phyloP scores from a whole-genome alignment of 2,113 vertebrate species.

The Eudyptes chrysolophus region DNA sequence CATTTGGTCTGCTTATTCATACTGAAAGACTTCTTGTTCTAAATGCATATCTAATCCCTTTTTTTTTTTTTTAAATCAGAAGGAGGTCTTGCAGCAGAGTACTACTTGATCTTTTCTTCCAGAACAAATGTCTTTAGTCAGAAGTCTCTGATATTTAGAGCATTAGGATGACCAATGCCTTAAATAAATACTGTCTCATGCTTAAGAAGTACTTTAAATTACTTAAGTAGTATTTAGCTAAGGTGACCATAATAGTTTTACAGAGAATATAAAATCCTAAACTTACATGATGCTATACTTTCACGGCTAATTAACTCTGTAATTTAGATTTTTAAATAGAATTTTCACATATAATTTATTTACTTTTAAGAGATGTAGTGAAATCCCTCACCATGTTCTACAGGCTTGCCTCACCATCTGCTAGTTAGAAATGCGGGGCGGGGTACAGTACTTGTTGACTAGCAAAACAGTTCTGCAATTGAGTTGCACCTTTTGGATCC shows the following conservation, averaged over 20 bases:
- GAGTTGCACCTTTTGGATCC: not conserved
- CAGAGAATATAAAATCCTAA: not conserved
- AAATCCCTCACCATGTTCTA: not conserved
- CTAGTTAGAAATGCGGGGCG: not conserved
- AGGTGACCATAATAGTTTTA: not conserved
- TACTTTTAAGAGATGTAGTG: not conserved
- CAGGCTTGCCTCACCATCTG: slow-evolving; percentile 30
- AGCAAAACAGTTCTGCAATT: not conserved
- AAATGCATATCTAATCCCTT: not conserved
- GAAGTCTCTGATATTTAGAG: not conserved
- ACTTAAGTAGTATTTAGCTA: not conserved
- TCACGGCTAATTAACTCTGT: not conserved
- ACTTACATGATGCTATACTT: not conserved
- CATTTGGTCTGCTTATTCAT: not conserved
- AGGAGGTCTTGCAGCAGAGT: not conserved
- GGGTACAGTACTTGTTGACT: not conserved
- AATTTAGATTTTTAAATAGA: not conserved
- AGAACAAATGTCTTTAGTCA: not conserved
- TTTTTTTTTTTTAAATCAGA: not conserved
- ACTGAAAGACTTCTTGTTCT: not conserved
- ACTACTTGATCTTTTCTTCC: not conserved
- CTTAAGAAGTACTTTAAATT: not conserved
- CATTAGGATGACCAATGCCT: not conserved
- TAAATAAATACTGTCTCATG: not conserved
- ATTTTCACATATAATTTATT: slow-evolving; percentile 18